A percentile compares a stretch with the other conserved stretches of the same genome.
Conservation (phyloP, 1,140 invertebrate species). For the Mylabris phalerata region DNA sequence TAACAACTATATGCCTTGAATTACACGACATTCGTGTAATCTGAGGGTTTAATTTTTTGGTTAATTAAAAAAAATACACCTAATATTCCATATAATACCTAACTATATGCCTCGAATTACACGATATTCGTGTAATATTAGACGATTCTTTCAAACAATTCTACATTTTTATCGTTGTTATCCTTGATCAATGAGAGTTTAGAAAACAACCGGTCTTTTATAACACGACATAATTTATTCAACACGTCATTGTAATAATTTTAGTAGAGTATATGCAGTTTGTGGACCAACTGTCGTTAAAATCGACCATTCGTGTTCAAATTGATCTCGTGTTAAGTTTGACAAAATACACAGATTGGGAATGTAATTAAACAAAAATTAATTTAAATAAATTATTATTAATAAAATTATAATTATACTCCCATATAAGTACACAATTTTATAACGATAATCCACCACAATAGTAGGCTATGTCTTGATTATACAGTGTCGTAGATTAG, state of each 20-base stretch:
- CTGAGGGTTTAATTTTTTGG: no score
- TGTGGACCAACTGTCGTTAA: conserved; percentile 39
- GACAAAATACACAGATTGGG: conserved; percentile 58
- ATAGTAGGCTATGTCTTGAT: no score
- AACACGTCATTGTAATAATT: conserved; percentile 39
- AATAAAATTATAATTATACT: no score
- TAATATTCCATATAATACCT: no score
- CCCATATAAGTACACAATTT: no score
- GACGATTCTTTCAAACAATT: conserved; percentile 19
- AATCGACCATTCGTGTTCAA: conserved; percentile 52
- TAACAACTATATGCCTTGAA: no score
- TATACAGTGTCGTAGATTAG: no score
- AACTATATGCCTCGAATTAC: no score
- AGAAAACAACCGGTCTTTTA: conserved; percentile 25
- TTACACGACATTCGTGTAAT: no score
- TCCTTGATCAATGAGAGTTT: conserved; percentile 18
- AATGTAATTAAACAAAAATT: background rate
- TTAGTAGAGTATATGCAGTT: conserved; percentile 29
- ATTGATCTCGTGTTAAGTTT: conserved; percentile 51
- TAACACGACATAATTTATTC: conserved; percentile 33
- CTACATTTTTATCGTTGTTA: conserved; percentile 16
- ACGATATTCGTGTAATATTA: background rate
- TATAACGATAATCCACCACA: no score
- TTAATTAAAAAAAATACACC: no score
- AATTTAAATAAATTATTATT: no score